Conservation (phyloP, 2,113 vertebrate genomes). For the Aptenodytes patagonicus region DNA sequence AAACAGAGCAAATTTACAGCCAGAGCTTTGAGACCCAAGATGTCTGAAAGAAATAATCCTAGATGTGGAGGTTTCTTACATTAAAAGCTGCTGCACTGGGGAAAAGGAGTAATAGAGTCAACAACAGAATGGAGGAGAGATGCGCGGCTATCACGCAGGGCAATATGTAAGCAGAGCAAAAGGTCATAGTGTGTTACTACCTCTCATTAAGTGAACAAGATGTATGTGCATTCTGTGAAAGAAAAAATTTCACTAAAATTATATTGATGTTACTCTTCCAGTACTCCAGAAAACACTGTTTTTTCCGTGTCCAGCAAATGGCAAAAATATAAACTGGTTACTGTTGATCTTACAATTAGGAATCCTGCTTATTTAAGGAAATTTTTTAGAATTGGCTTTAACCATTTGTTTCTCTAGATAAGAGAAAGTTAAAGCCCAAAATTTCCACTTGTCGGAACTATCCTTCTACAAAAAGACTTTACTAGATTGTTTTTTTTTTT, state of each 20-base stretch:
- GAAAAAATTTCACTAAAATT: neutral
- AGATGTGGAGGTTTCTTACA: neutral
- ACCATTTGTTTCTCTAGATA: neutral
- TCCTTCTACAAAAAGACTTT: neutral
- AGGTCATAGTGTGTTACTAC: neutral
- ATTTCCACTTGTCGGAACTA: neutral
- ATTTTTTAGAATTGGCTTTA: neutral
- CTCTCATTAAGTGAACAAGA: neutral
- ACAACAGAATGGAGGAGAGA: neutral
- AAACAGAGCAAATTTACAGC: neutral
- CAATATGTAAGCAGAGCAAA: neutral
- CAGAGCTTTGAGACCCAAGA: neutral
- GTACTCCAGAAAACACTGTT: neutral
- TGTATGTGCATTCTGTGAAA: neutral
- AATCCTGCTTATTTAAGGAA: neutral
- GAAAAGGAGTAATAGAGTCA: neutral
- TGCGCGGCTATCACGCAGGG: rapidly evolving
- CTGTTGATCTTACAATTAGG: neutral
- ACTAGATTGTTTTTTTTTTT: neutral
- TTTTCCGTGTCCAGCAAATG: neutral
- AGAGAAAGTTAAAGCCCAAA: neutral
- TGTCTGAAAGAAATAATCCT: neutral
- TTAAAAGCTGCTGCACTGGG: neutral
- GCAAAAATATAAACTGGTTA: neutral
- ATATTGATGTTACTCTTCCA: neutral